phyloP scores from a whole-genome alignment of 1,140 invertebrate species.

The Stenopsyche tienmushanensis region DNA sequence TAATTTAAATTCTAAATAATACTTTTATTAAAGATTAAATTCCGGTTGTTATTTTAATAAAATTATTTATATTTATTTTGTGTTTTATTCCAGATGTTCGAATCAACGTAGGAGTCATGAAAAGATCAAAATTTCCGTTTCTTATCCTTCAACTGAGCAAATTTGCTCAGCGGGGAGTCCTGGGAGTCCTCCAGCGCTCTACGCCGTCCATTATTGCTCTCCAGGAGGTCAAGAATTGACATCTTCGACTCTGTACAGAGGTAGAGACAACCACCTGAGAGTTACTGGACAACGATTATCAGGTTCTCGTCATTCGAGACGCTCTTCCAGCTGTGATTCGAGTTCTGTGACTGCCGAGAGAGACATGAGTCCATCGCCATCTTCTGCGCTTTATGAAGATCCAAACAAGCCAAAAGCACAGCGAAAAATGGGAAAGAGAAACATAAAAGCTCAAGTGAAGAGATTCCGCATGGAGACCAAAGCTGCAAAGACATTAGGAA shows the following conservation, averaged over 20 bases:
- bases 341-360: slow-evolving; percentile 42
- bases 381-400: slow-evolving; percentile 55
- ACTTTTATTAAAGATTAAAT: neutral
- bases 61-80: neutral
- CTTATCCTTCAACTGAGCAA: slow-evolving; percentile 78
- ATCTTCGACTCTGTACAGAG: slow-evolving; percentile 43
- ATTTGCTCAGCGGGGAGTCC: slow-evolving; percentile 56
- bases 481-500: slow-evolving; percentile 90
- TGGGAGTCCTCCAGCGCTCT: slow-evolving; percentile 50
- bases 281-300: slow-evolving; percentile 46
- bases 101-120: slow-evolving; percentile 65
- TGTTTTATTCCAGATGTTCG: slow-evolving; percentile 52
- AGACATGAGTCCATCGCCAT: slow-evolving; percentile 52
- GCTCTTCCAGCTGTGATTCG: slow-evolving; percentile 47
- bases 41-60: too few species aligned
- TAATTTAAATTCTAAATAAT: too few species aligned
- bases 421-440: slow-evolving; percentile 74
- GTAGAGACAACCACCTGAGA: slow-evolving; percentile 48
- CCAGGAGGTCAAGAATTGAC: slow-evolving; percentile 56
- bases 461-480: slow-evolving; percentile 89
- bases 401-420: slow-evolving; percentile 65
- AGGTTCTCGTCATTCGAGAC: slow-evolving; percentile 40
- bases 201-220: slow-evolving; percentile 62
- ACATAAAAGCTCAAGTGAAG: slow-evolving; percentile 84
- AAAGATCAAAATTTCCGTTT: slow-evolving; percentile 79